Conservation (phyloP, 1,140 invertebrate genomes). For the Globodera rostochiensis region DNA sequence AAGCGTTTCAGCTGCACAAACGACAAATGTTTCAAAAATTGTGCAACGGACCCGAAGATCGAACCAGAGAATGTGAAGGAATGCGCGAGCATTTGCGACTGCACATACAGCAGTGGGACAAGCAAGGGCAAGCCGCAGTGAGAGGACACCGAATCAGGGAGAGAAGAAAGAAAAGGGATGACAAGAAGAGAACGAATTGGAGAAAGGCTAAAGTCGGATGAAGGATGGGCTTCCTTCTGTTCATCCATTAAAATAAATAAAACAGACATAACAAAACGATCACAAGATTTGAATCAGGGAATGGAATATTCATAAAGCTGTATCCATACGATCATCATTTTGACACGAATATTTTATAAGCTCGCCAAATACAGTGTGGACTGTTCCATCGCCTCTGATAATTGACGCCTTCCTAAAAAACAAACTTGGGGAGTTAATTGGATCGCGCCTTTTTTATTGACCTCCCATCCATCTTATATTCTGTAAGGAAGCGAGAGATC, state of each 20-base stretch:
- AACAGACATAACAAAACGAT: too few species aligned
- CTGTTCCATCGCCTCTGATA: not conserved
- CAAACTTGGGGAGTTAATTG: too few species aligned
- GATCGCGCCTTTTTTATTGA: too few species aligned
- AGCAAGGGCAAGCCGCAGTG: not conserved
- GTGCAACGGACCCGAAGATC: not conserved
- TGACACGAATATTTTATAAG: not conserved
- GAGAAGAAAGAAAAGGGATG: too few species aligned
- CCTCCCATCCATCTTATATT: not conserved
- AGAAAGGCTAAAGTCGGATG: not conserved
- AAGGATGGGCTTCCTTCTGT: not conserved
- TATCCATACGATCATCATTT: not conserved
- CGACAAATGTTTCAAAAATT: constrained; percentile 5
- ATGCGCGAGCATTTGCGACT: constrained; percentile 4
- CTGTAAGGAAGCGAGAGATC: not conserved
- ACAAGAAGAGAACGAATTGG: too few species aligned
- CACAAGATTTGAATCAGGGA: too few species aligned
- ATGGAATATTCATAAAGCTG: too few species aligned
- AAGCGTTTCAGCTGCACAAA: constrained; percentile 7
- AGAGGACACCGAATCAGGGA: too few species aligned
- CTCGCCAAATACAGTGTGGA: not conserved
- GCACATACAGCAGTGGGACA: not conserved
- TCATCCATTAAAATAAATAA: too few species aligned
- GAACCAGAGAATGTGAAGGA: not conserved
- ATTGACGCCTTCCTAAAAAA: constrained; percentile 6